Conservation (phyloP, 2,113 vertebrate genomes). For the Thunnus thynnus region DNA sequence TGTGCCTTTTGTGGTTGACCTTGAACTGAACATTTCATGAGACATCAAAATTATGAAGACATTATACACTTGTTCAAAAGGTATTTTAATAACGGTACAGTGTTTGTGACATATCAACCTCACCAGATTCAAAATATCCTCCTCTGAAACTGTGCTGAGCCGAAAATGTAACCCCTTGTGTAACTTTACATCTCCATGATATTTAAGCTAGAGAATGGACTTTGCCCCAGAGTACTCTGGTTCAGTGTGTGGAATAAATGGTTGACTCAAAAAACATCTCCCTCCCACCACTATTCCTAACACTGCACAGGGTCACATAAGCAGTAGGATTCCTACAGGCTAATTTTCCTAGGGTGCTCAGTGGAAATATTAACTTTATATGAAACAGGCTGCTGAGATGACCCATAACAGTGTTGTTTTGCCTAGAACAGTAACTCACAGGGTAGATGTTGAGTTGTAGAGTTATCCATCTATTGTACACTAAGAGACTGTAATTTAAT, state of each 20-base stretch:
- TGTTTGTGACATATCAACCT: background rate
- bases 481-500: background rate
- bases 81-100: background rate
- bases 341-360: slow-evolving; percentile 1
- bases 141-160: slow-evolving; percentile 12
- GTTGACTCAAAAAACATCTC: slow-evolving; percentile 47
- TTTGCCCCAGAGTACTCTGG: slow-evolving; percentile 42
- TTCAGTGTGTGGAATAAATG: slow-evolving; percentile 57
- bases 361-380: slow-evolving; percentile 20
- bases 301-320: slow-evolving; percentile 21
- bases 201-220: slow-evolving; percentile 63
- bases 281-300: slow-evolving; percentile 48
- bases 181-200: slow-evolving; percentile 55
- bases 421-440: background rate
- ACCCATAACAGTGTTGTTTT: slow-evolving; percentile 4
- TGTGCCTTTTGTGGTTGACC: background rate
- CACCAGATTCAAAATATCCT: slow-evolving; percentile 16
- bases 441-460: background rate
- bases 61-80: background rate
- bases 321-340: slow-evolving; percentile 24
- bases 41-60: background rate
- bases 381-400: slow-evolving; percentile 23
- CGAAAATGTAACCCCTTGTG: slow-evolving; percentile 36
- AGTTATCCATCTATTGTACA: background rate
- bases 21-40: background rate